Base-by-base conservation (phyloP, 2,888 invertebrate genomes). In the Drosophila greeni region DNA sequence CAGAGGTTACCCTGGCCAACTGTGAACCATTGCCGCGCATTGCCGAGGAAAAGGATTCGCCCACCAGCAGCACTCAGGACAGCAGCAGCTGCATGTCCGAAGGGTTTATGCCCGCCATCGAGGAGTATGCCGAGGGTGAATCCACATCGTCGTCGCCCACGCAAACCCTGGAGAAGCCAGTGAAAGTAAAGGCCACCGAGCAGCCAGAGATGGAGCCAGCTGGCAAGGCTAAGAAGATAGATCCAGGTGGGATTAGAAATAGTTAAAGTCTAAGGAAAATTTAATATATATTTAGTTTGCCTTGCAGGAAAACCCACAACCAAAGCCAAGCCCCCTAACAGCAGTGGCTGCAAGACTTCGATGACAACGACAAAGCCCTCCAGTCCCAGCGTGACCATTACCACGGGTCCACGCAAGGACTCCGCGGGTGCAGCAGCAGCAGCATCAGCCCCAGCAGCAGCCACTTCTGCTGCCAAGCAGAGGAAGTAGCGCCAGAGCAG, bases 1-100 rank as follows among this genome's bases (percentile, higher is more conserved):
- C 71, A 29, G 53, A 67, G 6, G 59, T 51, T 7, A 68, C 69
- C 23, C 40, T 16, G 23, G 59, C 65, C 59, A 78, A 51, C 47
- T 80, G 81, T 54, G 92, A 91, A 82, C 90, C 93, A 56, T 88
- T 96, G 83, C 96, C 96, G 1, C 89, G 96, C 72, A 96, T 96
- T 64, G 95, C 96, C 0, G 96, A 96, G 89, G 96, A 96, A 87
- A 95, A 95, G 57, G 88, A 88, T 70, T 88, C 88, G 11, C 88
- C 88, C 37, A 88, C 88, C 23, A 86, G 86, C 23, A 87, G 85
- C 42, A 82, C 64, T 5, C 82, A 73, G 56, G 75, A 79, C 2
- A 74, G 56, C 54, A 73, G 68, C 60, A 81, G 78, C 58, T 78
- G 78, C 47, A 67, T 72, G 4, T 69, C 75, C 24, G 82, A 82